Evolutionary conservation across 2,113 vertebrate genomes (phyloP).

Genomic region (Scomber scombrus): DNA sequence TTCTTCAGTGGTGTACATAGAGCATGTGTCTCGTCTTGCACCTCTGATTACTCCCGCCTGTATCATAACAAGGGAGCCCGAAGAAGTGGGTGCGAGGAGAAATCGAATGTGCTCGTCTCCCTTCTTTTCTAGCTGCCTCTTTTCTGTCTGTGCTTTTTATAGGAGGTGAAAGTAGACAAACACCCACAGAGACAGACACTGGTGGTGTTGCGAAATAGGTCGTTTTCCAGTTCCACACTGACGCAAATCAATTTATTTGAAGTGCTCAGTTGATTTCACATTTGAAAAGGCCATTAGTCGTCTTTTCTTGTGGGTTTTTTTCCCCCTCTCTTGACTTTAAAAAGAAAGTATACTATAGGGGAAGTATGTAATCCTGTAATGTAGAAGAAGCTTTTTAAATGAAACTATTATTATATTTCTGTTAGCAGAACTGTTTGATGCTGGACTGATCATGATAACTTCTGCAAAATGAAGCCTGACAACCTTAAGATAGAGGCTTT

Average conservation of each 20-base stretch:
- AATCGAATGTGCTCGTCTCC: conserved; percentile 42
- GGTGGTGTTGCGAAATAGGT: conserved; percentile 60
- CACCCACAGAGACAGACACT: conserved; percentile 69
- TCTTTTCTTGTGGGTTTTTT: neutral
- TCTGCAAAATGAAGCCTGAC: conserved; percentile 46
- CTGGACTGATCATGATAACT: conserved; percentile 39
- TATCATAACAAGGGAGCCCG: conserved; percentile 9
- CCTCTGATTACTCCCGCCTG: conserved; percentile 17
- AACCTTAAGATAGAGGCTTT: conserved; percentile 25
- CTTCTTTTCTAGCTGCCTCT: conserved; percentile 25
- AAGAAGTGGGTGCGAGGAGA: conserved; percentile 22
- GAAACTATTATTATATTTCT: conserved; percentile 14
- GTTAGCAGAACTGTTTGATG: conserved; percentile 25
- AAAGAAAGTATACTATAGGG: neutral
- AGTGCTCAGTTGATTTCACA: conserved; percentile 32
- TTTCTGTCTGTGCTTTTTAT: conserved; percentile 67
- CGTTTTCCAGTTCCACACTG: conserved; percentile 59
- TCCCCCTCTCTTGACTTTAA: neutral
- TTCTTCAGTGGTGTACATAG: too few species aligned
- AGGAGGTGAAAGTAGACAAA: conserved; percentile 81
- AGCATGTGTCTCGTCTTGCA: conserved; percentile 12
- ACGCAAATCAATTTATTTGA: conserved; percentile 46
- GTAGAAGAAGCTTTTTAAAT: neutral
- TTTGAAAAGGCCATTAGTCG: neutral
- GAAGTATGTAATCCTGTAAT: neutral